phyloP scores from a whole-genome alignment of 2,888 invertebrate species.

The Agrotis exclamationis region DNA sequence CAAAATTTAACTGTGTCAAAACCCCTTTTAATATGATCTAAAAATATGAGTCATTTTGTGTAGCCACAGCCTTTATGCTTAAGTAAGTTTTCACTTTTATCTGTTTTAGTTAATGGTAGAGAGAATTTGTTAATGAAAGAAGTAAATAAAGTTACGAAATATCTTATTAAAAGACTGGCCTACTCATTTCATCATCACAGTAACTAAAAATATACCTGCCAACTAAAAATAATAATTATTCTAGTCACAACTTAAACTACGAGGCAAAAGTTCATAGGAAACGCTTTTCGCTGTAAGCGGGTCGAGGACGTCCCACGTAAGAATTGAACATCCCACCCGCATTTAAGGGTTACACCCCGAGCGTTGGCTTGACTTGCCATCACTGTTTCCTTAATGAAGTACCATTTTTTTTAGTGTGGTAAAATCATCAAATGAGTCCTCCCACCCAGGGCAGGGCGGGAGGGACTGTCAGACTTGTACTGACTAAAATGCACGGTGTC shows the following conservation, averaged over 20 bases:
- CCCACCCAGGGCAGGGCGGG: too few relatives aligned
- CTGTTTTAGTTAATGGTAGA: background rate
- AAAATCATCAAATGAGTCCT: too few relatives aligned
- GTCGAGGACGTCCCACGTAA: slow-evolving; percentile 29
- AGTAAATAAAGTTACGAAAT: too few relatives aligned
- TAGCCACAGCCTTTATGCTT: background rate
- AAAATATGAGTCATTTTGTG: slow-evolving; percentile 5
- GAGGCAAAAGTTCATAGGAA: slow-evolving; percentile 32
- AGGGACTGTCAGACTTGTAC: too few relatives aligned
- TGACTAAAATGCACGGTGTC: too few relatives aligned
- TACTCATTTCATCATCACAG: too few relatives aligned
- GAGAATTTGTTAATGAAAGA: background rate
- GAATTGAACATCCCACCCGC: slow-evolving; percentile 45
- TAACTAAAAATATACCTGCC: background rate
- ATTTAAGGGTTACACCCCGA: slow-evolving; percentile 39
- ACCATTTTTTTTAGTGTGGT: too few relatives aligned
- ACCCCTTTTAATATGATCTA: slow-evolving; percentile 14
- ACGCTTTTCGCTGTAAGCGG: slow-evolving; percentile 34
- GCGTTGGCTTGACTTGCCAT: too few relatives aligned
- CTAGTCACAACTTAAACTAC: slow-evolving; percentile 25
- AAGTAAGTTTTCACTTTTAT: background rate
- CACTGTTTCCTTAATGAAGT: too few relatives aligned
- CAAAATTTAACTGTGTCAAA: slow-evolving; percentile 9
- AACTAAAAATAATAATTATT: slow-evolving; percentile 6
- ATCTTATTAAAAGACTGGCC: too few relatives aligned